Evolutionary conservation across 2,113 vertebrate genomes (phyloP).

Genomic region (Myrmophylax atrothorax): DNA sequence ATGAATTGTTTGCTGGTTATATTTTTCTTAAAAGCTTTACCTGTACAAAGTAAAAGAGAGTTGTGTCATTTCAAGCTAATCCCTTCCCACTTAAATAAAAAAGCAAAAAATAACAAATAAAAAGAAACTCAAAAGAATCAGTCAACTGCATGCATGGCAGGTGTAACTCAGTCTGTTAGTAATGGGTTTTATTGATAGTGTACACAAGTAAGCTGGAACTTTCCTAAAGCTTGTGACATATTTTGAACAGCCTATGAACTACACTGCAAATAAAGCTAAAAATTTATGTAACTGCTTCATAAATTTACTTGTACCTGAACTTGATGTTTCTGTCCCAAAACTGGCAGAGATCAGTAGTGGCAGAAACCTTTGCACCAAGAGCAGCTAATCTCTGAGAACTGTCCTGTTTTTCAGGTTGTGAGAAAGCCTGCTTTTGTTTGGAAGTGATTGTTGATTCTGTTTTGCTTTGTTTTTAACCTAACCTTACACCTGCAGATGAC

Average conservation of each 20-base stretch:
- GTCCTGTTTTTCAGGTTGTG: background rate
- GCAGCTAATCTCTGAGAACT: background rate
- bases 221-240: background rate
- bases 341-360: background rate
- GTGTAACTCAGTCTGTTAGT: background rate
- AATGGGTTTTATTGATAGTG: background rate
- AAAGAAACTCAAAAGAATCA: background rate
- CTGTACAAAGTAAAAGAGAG: background rate
- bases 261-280: slow-evolving; percentile 18
- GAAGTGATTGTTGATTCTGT: background rate
- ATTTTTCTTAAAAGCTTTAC: background rate
- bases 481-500: background rate
- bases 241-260: slow-evolving; percentile 29
- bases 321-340: background rate
- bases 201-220: background rate
- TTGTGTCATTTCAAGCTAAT: background rate
- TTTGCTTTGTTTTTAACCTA: background rate
- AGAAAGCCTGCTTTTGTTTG: background rate
- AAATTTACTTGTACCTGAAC: slow-evolving; percentile 5
- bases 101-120: background rate
- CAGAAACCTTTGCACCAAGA: background rate
- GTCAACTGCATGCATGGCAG: background rate
- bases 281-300: background rate
- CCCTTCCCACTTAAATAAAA: background rate
- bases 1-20: background rate